Base-by-base conservation (phyloP, 2,797 vertebrate species). In the Danio choprae region DNA sequence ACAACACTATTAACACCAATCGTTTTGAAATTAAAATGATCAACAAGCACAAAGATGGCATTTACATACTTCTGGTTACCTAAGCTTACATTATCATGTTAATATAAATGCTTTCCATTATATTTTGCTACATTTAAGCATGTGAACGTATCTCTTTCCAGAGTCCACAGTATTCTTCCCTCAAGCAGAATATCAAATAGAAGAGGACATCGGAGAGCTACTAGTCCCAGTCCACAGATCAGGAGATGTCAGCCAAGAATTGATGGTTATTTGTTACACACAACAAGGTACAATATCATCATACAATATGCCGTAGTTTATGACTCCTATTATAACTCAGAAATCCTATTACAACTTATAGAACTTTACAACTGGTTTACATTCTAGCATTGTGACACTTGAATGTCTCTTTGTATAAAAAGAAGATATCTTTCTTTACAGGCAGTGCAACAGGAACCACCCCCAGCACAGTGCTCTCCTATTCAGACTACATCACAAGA, bases 141-240 rank as follows among this genome's bases (percentile, higher is more conserved):
- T 10, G 8, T 5, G 20, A n/a, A 72, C 22, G 6, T 58, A 2
- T 44, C 68, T 16, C 74, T 76, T 86, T 87, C 81, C 87, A 96
- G 97, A 97, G 87, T 95, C 95, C 9, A 95, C 88, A 0, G 96
- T 96, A 73, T 96, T 93, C 85, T 95, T 97, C 87, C 94, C 95
- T 84, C 92, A 95, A 60, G 90, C 92, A 20, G 95, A 96, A 88
- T 96, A 93, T 63, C 93, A 83, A 84, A 90, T 96, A 50, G 93
- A 96, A 77, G 96, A 97, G 89, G 94, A 95, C 12, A 70, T 92
- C 81, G 95, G 96, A 50, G 95, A 97, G 88, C 84, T 97, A 56
- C 69, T 96, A 58, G 89, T 97, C 63, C 95, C 95, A 2, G 89
- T 97, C 18, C 92, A 81, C 43, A 91, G 94, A 44, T 94, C 94